Evolutionary conservation across 2,888 invertebrate genomes (phyloP), one percentile per base, ranked within the genome.

Genomic region (Tenthredo scrophulariae): DNA sequence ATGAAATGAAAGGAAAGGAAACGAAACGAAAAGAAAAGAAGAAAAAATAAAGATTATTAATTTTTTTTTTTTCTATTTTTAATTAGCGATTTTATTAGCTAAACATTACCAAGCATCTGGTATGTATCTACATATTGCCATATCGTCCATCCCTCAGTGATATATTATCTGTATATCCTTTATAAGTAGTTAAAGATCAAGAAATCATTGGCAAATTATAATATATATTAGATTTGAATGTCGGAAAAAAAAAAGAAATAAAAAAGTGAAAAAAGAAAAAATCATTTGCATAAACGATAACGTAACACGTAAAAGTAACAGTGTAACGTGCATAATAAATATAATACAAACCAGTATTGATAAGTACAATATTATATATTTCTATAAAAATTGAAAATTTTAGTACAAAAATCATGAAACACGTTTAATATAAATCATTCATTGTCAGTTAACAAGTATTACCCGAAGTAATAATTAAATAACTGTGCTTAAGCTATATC

Each of bases 291-390:
- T 62, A 62, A 77, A 50, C 72, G 15, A 75, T 77, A 77, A 29
- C 22, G 54, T 50, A 46, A 77, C 26, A 77, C 26, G 67, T 74
- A n/a, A 40, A 9, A 22, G 43, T 74, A 37, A 33, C 26, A 13
- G 77, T 77, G 77, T 77, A 77, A 50, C 33, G 54, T 50, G 77
- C 18, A 33, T 62, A 37, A 67, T 83, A 37, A 67, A 22, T 54
- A 83, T 54, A 83, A 83, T 83, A 67, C 65, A 29, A 67, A 83
- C 67, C 82, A 83, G 82, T 83, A 83, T 83, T 83, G 82, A 83
- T 83, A 67, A 65, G 82, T 83, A 83, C 82, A 83, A 83, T 83
- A 77, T 50, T 40, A 74, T 77, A 77, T 77, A 29, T 77, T 50
- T 77, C 46, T 77, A 79, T 58, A 62, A 43, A 67, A 83, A 83